Evolutionary conservation across 2,113 vertebrate genomes (phyloP), one percentile per base, ranked within the genome.

Genomic region (Gymnorhina tibicen): DNA sequence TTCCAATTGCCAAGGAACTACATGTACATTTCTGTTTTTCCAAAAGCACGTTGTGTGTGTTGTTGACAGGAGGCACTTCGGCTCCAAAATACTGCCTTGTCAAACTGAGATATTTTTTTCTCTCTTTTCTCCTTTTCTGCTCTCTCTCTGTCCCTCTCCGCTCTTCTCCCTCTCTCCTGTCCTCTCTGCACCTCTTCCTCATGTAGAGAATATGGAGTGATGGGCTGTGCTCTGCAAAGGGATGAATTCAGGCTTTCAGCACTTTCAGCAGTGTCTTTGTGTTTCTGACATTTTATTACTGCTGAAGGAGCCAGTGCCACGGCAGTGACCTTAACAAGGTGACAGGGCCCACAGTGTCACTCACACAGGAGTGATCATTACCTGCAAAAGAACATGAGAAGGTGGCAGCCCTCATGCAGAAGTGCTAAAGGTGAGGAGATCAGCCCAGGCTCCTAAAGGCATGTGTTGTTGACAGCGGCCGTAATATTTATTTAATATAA

Each of bases 1-100:
- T 93, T 88, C 42, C 24, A 73, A 81, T 46, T 88, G 88, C 92
- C 88, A 92, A 94, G 86, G 93, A 93, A 94, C 93, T 58, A 37
- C 59, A 7, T 64, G 88, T 86, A 72, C 13, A 1, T 44, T 88
- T 92, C 79, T 90, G 67, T 15, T 59, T 83, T 74, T 74, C 56
- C 93, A 84, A 84, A 90, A 91, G 68, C 68, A 78, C 80, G 33
- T 56, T 94, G 79, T 96, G 76, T 35, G 37, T 72, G n/a, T 14
- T 78, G 86, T 46, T 74, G 68, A 93, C 76, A 68, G 46, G 47
- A 84, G 52, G 60, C 69, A 58, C 49, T 93, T 91, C 49, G 58
- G 52, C 68, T 91, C 88, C 88, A 72, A 91, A 88, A 30, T 33
- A 4, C 79, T 92, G 73, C 52, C 32, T 52, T 78, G 76, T 84